Percentiles rank a stretch among this genome's conserved stretches.
These are phyloP conservation scores for Zaprionus obscuricornis DNA, from an alignment of 2,888 invertebrate genomes.

Conservation along the genomic window DNA sequence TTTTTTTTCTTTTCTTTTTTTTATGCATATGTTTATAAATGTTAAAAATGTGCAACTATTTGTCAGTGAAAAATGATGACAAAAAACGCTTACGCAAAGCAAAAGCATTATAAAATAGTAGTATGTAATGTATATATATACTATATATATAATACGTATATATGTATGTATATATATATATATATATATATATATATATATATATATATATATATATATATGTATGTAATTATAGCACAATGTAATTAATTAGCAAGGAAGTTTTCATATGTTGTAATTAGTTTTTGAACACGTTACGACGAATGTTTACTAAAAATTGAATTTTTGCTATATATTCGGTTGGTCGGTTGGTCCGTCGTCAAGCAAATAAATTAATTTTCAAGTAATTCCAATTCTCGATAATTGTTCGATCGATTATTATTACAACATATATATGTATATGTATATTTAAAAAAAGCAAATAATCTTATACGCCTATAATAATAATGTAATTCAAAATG, in stretches of 20 bases:
- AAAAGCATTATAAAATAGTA: slow-evolving; percentile 57
- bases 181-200: slow-evolving; percentile 35
- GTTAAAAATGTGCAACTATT: slow-evolving; percentile 51
- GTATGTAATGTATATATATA: slow-evolving; percentile 43
- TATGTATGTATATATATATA: slow-evolving; percentile 10
- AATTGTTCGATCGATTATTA: background rate
- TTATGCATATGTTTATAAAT: slow-evolving; percentile 56
- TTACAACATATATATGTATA: slow-evolving; percentile 23
- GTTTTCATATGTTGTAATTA: slow-evolving; percentile 15
- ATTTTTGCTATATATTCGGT: slow-evolving; percentile 16
- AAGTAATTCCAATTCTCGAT: too few species aligned
- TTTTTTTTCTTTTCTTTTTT: too few species aligned
- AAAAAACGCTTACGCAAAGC: slow-evolving; percentile 39
- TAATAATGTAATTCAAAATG: slow-evolving; percentile 3
- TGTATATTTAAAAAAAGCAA: slow-evolving; percentile 18
- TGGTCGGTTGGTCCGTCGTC: slow-evolving; percentile 24
- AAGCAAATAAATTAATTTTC: slow-evolving; percentile 25
- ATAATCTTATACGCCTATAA: background rate
- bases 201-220: slow-evolving; percentile 8
- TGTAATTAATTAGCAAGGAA: slow-evolving; percentile 47
- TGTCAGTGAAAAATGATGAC: slow-evolving; percentile 41
- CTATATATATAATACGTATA: slow-evolving; percentile 10
- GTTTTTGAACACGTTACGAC: slow-evolving; percentile 47
- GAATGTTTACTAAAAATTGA: slow-evolving; percentile 23
- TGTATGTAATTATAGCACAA: slow-evolving; percentile 52